Base-by-base conservation (phyloP, 92 coral and sea anemone species). In the Palythoa heliodiscus region DNA sequence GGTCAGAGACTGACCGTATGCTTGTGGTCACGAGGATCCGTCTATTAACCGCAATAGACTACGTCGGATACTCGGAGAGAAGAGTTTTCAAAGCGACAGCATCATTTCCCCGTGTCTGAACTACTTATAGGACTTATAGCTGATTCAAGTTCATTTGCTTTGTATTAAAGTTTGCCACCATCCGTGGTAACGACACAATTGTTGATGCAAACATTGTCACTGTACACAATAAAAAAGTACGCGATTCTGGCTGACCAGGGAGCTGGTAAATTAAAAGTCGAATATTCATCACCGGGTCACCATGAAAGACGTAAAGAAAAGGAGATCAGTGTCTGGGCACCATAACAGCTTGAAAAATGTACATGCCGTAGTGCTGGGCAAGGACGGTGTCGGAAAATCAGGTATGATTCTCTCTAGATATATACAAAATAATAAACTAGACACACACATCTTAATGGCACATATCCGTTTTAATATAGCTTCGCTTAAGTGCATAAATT, bases 311-410 rank as follows among this genome's bases (percentile, higher is more conserved):
- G 84, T 81, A 63, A 83, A 88, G 81, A 82, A 86, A 63, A 70
- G 91, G 77, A 70, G 92, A 29, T 69, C 87, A 10, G 91, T 75
- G 0, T 61, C 86, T 25, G 85, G 83, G 10, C 96, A 89, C 40
- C 93, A 89, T 8, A 83, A 87, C 69, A 91, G 93, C 24, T 47
- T 93, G 7, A 91, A 91, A 83, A 88, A 82, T 52, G 78, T 93
- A 58, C 97, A 88, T 20, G 95, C 97, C 7, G 97, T 93, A 50
- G 95, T 93, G 4, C 69, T 93, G 47, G 97, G 97, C 22, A 93
- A 93, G 64, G 97, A 93, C 29, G 97, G 97, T 2, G 97, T 93
- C 43, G 97, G 97, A 12, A 93, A 93, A 79, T 89, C 97, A 75
- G 97, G 97, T 93, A 82, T 9, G 92, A 47, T 12, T 13, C 29